phyloP scores from a whole-genome alignment of 2,888 invertebrate species.

The Melinaea marsaeus region DNA sequence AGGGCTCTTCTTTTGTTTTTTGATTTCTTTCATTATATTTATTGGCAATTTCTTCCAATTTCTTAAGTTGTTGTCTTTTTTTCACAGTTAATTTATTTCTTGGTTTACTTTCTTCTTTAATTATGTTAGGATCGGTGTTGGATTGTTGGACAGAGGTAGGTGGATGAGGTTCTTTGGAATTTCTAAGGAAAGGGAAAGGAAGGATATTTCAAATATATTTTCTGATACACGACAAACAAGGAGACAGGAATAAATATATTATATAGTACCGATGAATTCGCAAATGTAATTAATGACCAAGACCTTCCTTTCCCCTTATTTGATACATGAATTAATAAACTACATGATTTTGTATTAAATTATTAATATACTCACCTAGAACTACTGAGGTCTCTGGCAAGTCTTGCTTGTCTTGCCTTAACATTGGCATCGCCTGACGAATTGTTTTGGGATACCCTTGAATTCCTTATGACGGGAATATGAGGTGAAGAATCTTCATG shows the following conservation, averaged over 20 bases:
- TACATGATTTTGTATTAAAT: constrained; percentile 13
- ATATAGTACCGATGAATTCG: constrained; percentile 22
- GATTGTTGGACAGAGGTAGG: constrained; percentile 49
- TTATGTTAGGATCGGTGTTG: constrained; percentile 50
- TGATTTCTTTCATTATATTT: constrained; percentile 56
- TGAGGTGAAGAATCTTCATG: constrained; percentile 63
- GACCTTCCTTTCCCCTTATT: constrained; percentile 77
- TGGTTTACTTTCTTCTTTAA: constrained; percentile 44
- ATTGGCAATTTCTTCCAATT: constrained; percentile 60
- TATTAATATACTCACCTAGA: constrained; percentile 51
- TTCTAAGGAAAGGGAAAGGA: constrained; percentile 72
- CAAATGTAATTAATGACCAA: constrained; percentile 25
- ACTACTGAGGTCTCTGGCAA: constrained; percentile 67
- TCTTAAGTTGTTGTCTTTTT: constrained; percentile 62
- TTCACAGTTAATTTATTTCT: constrained; percentile 48
- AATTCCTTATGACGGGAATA: constrained; percentile 65
- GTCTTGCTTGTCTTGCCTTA: constrained; percentile 68
- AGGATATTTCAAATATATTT: constrained; percentile 44
- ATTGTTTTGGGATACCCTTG: constrained; percentile 52
- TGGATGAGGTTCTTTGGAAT: constrained; percentile 47
- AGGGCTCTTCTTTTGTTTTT: constrained; percentile 36
- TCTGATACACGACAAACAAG: constrained; percentile 61
- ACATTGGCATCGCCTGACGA: constrained; percentile 65
- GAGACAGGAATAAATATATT: constrained; percentile 61
- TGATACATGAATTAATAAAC: constrained; percentile 39